phyloP scores from a whole-genome alignment of 2,888 invertebrate genomes.

The Uropetala carovei region DNA sequence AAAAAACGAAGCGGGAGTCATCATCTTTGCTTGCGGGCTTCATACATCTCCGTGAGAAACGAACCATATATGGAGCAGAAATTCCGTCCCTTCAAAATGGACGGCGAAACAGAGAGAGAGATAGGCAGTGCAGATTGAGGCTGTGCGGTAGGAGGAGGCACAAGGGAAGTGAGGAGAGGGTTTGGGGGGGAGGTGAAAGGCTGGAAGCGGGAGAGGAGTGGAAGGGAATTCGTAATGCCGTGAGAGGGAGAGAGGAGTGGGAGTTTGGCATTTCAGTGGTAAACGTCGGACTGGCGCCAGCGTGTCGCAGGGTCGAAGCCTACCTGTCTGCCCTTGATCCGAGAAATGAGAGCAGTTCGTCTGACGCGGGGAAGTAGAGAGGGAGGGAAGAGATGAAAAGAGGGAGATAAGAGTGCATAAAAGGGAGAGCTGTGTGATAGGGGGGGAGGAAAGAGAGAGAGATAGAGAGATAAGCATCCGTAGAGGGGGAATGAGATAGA shows the following conservation, averaged over 20 bases:
- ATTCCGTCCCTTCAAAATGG: background rate
- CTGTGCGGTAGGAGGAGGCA: background rate
- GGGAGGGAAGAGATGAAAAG: background rate
- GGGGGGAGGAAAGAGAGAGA: too few species aligned
- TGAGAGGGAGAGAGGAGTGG: background rate
- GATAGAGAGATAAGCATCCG: too few species aligned
- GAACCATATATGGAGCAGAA: background rate
- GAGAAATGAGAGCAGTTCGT: background rate
- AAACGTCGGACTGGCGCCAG: background rate
- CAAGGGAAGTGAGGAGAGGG: background rate
- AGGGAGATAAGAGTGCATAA: background rate
- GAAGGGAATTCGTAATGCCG: background rate
- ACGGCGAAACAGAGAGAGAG: background rate
- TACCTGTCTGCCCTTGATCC: conserved; percentile 33
- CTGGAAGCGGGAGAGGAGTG: background rate
- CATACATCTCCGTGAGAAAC: conserved; percentile 26
- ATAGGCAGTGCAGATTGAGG: background rate
- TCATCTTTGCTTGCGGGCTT: background rate
- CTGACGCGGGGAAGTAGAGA: background rate
- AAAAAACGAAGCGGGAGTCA: too few species aligned
- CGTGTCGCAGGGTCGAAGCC: background rate
- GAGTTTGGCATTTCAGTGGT: conserved; percentile 3
- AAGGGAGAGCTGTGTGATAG: background rate
- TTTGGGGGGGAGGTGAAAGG: background rate
- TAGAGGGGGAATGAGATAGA: too few species aligned